phyloP scores from a whole-genome alignment of 2,888 invertebrate species.

The Caenorhabditis zanzibari region DNA sequence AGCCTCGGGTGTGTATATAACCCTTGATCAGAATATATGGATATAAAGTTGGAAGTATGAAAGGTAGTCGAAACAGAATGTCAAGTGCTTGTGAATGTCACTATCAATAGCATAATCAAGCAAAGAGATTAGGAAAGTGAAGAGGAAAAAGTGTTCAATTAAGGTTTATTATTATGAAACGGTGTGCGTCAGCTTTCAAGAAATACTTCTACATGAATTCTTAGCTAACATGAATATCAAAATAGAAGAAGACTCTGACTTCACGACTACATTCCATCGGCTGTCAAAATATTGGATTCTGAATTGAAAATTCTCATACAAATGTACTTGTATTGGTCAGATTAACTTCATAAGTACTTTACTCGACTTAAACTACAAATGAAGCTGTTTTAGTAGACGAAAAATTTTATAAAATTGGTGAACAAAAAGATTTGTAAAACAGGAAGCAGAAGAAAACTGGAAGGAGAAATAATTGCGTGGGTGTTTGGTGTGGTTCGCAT shows the following conservation, averaged over 20 bases:
- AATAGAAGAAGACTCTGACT: constrained; percentile 2
- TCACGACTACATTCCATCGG: not conserved
- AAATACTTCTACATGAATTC: not conserved
- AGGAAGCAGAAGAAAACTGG: constrained; percentile 27
- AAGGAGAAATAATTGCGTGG: constrained; percentile 55
- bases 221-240: not conserved
- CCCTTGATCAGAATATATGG: constrained; percentile 16
- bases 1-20: constrained; percentile 1
- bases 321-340: constrained; percentile 16
- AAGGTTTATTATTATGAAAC: constrained; percentile 38
- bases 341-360: constrained; percentile 34
- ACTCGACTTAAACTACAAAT: constrained; percentile 3
- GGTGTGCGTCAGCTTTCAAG: constrained; percentile 38
- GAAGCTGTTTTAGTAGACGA: not conserved
- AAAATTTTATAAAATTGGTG: not conserved
- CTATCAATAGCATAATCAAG: constrained; percentile 51
- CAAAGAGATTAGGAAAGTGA: not conserved
- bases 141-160: constrained; percentile 40
- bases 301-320: not conserved
- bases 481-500: constrained; percentile 30
- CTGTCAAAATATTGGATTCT: not conserved
- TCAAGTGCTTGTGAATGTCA: not conserved
- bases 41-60: not conserved
- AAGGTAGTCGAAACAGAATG: constrained; percentile 20
- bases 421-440: constrained; percentile 15